These are phyloP conservation scores for Neolamprologus toae DNA, from an alignment of 2,113 vertebrate species.

Conservation along the genomic window DNA sequence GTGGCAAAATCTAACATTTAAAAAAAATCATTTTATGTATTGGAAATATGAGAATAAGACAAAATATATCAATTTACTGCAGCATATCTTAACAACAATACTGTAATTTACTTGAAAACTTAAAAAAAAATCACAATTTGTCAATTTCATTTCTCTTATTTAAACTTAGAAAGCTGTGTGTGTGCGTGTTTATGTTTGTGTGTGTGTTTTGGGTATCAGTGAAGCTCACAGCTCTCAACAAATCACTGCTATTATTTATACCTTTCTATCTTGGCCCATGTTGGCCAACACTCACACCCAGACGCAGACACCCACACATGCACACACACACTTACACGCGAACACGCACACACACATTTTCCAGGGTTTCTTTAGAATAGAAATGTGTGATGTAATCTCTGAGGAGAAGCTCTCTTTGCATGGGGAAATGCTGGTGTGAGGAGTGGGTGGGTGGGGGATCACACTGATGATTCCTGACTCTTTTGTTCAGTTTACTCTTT, in stretches of 20 bases:
- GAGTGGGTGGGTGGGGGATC: not conserved
- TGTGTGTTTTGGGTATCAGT: not conserved
- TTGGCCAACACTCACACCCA: constrained; percentile 13
- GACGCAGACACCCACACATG: not conserved
- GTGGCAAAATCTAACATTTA: not conserved
- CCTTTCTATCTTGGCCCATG: not conserved
- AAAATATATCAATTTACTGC: not conserved
- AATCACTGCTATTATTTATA: constrained; percentile 29
- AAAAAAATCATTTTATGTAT: not conserved
- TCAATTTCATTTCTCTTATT: not conserved
- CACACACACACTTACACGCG: not conserved
- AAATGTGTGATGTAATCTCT: constrained; percentile 56
- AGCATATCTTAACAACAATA: not conserved
- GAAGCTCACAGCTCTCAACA: not conserved
- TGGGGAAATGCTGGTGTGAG: constrained; percentile 31
- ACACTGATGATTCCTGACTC: constrained; percentile 3
- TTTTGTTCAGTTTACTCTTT: not conserved
- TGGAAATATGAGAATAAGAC: not conserved
- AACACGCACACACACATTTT: constrained; percentile 14
- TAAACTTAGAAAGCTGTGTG: not conserved
- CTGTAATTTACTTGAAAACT: not conserved
- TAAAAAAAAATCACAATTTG: not conserved
- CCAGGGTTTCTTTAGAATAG: constrained; percentile 41
- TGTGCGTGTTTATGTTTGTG: not conserved
- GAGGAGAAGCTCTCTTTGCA: constrained; percentile 46